A percentile compares a stretch with the other conserved stretches of the same genome.
phyloP scores from a whole-genome alignment of 1,140 invertebrate species.

The Penaeus indicus region DNA sequence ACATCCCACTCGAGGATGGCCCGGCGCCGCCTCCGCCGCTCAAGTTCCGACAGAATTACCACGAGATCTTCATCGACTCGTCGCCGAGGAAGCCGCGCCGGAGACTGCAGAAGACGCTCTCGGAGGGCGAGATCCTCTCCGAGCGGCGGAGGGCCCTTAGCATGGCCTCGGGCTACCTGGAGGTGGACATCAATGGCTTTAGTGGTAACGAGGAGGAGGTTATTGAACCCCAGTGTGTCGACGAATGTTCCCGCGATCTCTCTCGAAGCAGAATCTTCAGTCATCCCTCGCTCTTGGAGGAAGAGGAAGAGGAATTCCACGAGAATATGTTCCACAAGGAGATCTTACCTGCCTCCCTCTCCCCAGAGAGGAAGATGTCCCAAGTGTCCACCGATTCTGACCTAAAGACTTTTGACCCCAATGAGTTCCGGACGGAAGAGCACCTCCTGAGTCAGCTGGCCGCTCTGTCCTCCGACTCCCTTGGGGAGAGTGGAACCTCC shows the following conservation, averaged over 20 bases:
- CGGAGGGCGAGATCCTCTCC: constrained; percentile 83
- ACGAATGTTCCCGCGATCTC: constrained; percentile 63
- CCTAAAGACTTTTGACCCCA: constrained; percentile 56
- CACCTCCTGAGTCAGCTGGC: constrained; percentile 53
- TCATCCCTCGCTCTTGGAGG: constrained; percentile 65
- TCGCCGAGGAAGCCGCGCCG: constrained; percentile 49
- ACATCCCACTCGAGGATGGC: constrained; percentile 53
- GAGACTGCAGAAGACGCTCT: constrained; percentile 79
- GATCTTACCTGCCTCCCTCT: constrained; percentile 72
- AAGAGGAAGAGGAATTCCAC: constrained; percentile 69
- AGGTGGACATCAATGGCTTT: constrained; percentile 66
- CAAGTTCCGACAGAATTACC: constrained; percentile 52
- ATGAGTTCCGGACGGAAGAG: constrained; percentile 58
- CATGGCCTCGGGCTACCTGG: constrained; percentile 68
- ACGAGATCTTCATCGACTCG: constrained; percentile 51
- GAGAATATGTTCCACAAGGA: constrained; percentile 82
- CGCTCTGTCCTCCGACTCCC: constrained; percentile 54
- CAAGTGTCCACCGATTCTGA: constrained; percentile 61
- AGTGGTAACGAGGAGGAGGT: constrained; percentile 63
- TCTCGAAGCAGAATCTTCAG: constrained; percentile 66
- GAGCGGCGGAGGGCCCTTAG: constrained; percentile 72
- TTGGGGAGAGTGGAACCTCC: constrained; percentile 35
- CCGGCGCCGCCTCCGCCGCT: constrained; percentile 55
- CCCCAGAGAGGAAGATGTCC: constrained; percentile 59
- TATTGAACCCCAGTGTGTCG: constrained; percentile 65